Evolutionary conservation across 2,888 invertebrate genomes (phyloP).

Genomic region (Punctoribates punctum): DNA sequence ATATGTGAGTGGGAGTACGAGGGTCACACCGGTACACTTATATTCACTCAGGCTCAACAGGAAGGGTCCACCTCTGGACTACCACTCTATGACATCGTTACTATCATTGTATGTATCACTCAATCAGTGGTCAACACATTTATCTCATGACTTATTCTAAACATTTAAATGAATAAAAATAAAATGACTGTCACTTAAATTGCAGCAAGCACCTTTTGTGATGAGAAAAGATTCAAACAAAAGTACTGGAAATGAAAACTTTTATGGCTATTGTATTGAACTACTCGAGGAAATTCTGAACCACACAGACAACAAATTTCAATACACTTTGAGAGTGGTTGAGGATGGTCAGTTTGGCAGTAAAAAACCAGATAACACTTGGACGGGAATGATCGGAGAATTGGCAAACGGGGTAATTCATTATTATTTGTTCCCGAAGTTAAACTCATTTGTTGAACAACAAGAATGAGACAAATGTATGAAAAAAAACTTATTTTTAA

Average conservation of each 20-base stretch:
- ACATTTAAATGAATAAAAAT: not conserved
- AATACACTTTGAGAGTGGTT: slow-evolving; percentile 61
- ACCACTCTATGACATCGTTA: slow-evolving; percentile 59
- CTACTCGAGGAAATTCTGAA: slow-evolving; percentile 79
- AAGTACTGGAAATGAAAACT: slow-evolving; percentile 49
- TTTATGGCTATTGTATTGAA: slow-evolving; percentile 85
- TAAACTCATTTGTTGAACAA: too few species aligned
- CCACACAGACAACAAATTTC: slow-evolving; percentile 83
- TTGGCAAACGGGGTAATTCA: slow-evolving; percentile 65
- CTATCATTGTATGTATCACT: slow-evolving; percentile 66
- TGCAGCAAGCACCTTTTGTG: slow-evolving; percentile 59
- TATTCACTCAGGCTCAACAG: slow-evolving; percentile 38
- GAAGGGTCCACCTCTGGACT: not conserved
- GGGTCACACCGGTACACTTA: slow-evolving; percentile 32
- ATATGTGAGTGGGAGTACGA: slow-evolving; percentile 43
- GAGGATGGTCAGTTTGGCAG: slow-evolving; percentile 80
- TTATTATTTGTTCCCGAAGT: too few species aligned
- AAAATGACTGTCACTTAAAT: not conserved
- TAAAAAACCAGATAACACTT: slow-evolving; percentile 78
- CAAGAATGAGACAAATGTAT: too few species aligned
- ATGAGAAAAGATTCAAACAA: slow-evolving; percentile 51
- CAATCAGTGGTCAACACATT: too few species aligned
- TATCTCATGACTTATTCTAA: too few species aligned
- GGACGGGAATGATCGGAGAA: slow-evolving; percentile 63
- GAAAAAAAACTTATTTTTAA: too few species aligned